phyloP scores from a whole-genome alignment of 2,113 vertebrate genomes.

The Sialia sialis region DNA sequence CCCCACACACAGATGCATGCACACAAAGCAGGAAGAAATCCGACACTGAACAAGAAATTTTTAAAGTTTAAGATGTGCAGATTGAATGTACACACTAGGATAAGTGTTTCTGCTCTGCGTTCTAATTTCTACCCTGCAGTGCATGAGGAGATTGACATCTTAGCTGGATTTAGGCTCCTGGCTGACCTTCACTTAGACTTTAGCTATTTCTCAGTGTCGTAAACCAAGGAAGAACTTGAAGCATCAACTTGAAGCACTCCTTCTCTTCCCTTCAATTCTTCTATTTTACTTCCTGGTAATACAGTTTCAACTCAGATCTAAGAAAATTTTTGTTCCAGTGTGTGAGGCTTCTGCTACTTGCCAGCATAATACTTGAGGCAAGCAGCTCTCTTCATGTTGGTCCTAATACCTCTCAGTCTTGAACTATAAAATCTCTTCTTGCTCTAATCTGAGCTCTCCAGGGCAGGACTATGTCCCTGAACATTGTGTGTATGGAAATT shows the following conservation, averaged over 20 bases:
- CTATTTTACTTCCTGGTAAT: not conserved
- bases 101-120: not conserved
- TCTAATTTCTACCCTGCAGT: not conserved
- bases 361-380: not conserved
- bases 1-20: not conserved
- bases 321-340: not conserved
- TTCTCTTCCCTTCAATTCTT: not conserved
- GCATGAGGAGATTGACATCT: not conserved
- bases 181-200: not conserved
- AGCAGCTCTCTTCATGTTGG: not conserved
- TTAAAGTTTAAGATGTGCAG: constrained; percentile 10
- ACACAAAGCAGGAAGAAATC: not conserved
- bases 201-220: not conserved
- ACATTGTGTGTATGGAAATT: not conserved
- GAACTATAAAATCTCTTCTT: not conserved
- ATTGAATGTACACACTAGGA: not conserved
- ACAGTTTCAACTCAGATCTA: not conserved
- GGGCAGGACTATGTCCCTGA: not conserved
- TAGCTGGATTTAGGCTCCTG: not conserved
- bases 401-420: not conserved
- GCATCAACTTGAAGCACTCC: not conserved
- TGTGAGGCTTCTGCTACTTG: not conserved
- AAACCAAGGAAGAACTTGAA: not conserved
- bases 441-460: not conserved
- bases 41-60: not conserved